phyloP scores from a whole-genome alignment of 30 jellyfish, hydroid and myxozoan genomes.

The Chrysaora quinquecirrha region DNA sequence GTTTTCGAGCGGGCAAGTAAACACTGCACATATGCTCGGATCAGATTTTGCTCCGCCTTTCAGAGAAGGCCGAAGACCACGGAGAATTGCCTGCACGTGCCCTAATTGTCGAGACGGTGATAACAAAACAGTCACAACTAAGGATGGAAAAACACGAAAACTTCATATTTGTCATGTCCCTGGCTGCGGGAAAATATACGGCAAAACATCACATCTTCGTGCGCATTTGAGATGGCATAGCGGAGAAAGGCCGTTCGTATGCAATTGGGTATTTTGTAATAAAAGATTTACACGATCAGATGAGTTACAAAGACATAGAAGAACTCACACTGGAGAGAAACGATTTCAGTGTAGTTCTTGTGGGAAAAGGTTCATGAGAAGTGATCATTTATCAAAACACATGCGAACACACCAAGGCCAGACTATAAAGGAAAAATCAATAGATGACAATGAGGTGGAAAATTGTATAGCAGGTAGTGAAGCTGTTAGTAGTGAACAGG shows the following conservation, averaged over 20 bases:
- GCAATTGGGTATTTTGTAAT: conserved; percentile 98
- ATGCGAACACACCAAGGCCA: conserved; percentile 98
- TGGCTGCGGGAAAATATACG: conserved; percentile 98
- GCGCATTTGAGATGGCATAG: conserved; percentile 99
- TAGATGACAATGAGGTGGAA: conserved; percentile 47
- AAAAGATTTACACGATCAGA: conserved; percentile 97
- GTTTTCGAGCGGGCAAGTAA: conserved; percentile 39
- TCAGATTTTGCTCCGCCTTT: conserved; percentile 80
- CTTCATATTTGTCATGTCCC: conserved; percentile 97
- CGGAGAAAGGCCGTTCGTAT: conserved; percentile 98
- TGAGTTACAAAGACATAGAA: conserved; percentile 97
- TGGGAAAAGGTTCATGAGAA: conserved; percentile 93
- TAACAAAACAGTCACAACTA: conserved; percentile 93
- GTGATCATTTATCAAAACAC: conserved; percentile 98
- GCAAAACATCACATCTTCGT: conserved; percentile 96
- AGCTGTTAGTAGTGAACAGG: conserved; percentile 32
- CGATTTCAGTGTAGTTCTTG: conserved; percentile 98
- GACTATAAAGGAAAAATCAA: conserved; percentile 43
- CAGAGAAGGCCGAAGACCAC: conserved; percentile 95
- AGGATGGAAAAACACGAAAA: conserved; percentile 96
- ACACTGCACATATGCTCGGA: conserved; percentile 62
- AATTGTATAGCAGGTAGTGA: conserved; percentile 18
- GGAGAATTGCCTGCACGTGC: conserved; percentile 99
- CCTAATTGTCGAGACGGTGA: conserved; percentile 99
- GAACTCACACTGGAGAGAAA: conserved; percentile 99